Conservation (phyloP, 2,888 invertebrate species). For the Petrolisthes manimaculis region DNA sequence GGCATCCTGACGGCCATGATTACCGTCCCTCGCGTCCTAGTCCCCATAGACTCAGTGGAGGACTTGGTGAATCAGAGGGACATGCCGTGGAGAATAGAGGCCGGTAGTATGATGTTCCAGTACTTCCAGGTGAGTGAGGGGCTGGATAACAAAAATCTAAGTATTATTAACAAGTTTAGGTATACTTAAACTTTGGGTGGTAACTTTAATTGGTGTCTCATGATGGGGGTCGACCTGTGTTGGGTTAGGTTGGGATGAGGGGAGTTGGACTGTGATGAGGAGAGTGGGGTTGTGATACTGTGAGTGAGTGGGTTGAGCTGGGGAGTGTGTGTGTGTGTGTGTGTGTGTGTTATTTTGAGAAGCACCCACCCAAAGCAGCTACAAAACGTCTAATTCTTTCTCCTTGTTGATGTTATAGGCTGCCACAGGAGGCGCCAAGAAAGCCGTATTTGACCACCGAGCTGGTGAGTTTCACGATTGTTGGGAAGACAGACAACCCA, state of each 20-base stretch:
- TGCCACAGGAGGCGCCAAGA: background rate
- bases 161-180: no score
- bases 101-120: slow-evolving; percentile 39
- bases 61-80: slow-evolving; percentile 33
- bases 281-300: no score
- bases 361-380: no score
- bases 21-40: slow-evolving; percentile 37
- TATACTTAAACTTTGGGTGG: no score
- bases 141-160: no score
- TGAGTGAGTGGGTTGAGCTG: no score
- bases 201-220: background rate
- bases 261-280: no score
- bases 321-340: no score
- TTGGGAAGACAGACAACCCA: background rate
- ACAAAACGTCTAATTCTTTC: no score
- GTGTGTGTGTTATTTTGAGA: no score
- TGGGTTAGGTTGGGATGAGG: background rate
- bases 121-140: slow-evolving; percentile 29
- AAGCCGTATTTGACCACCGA: background rate
- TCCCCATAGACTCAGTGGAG: slow-evolving; percentile 39
- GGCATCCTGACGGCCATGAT: slow-evolving; percentile 48
- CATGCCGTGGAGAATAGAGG: slow-evolving; percentile 42
- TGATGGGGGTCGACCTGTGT: background rate
- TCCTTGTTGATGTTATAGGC: background rate
- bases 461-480: background rate